A percentile compares a stretch with the other conserved stretches of the same genome.
Evolutionary conservation across 2,113 vertebrate genomes (phyloP).

Genomic region (Psittacula cyanocephala): DNA sequence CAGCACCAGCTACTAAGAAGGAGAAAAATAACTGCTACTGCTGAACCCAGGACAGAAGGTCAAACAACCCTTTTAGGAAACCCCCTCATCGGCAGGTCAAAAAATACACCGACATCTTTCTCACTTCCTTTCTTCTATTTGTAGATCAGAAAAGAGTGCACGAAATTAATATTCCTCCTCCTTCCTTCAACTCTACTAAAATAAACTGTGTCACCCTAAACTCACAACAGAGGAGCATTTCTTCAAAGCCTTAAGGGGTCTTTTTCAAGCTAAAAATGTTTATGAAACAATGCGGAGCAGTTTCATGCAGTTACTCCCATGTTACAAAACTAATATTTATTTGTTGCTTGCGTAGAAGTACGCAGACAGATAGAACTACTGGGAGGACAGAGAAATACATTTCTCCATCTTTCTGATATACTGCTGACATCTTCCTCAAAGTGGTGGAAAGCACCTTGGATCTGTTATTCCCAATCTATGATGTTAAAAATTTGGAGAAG

Average conservation of each 20-base stretch:
- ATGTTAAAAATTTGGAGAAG: background rate
- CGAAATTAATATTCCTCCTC: background rate
- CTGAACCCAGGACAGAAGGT: too few relatives aligned
- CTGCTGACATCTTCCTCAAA: background rate
- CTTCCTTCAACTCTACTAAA: background rate
- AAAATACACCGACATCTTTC: background rate
- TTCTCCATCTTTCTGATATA: background rate
- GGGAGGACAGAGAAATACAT: background rate
- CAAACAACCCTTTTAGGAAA: background rate
- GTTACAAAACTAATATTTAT: background rate
- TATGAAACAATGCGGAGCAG: background rate
- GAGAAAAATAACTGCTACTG: too few relatives aligned
- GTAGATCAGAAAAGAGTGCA: background rate
- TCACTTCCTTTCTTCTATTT: background rate
- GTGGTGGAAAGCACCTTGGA: background rate
- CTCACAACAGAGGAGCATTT: background rate
- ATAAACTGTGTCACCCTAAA: background rate
- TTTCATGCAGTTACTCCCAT: background rate
- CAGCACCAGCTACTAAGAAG: too few relatives aligned
- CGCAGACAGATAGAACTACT: background rate
- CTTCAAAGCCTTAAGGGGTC: background rate
- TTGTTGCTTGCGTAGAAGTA: background rate
- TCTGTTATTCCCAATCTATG: background rate
- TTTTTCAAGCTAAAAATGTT: background rate
- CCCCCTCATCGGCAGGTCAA: background rate